Conservation (phyloP, 2,888 invertebrate species). For the Andrena bicolor region DNA sequence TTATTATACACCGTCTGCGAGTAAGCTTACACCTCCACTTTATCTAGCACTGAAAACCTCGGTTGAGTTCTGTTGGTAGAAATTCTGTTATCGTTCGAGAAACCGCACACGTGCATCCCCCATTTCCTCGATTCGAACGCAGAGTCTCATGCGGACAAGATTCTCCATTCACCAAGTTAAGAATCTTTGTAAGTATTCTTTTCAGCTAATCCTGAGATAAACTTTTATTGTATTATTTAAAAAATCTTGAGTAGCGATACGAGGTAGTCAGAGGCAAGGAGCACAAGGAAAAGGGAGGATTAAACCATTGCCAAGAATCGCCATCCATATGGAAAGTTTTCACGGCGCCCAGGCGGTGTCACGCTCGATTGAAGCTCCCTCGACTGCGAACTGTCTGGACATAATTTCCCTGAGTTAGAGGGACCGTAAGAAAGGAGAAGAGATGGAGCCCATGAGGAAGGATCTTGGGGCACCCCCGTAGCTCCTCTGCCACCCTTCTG, state of each 20-base stretch:
- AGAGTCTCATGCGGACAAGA: background rate
- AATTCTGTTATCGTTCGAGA: background rate
- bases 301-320: background rate
- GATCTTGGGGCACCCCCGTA: constrained; percentile 15
- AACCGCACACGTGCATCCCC: background rate
- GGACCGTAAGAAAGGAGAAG: constrained; percentile 24
- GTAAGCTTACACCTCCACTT: background rate
- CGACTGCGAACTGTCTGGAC: constrained; percentile 42
- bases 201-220: too few relatives aligned
- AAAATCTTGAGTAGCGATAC: background rate
- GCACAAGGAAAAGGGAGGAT: background rate
- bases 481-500: constrained; percentile 6
- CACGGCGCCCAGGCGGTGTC: constrained; percentile 4
- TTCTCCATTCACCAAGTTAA: too few relatives aligned
- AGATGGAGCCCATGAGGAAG: constrained; percentile 44
- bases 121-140: background rate
- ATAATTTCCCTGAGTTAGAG: constrained; percentile 59
- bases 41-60: background rate
- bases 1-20: background rate
- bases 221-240: too few relatives aligned
- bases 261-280: background rate
- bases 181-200: too few relatives aligned
- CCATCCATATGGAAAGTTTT: constrained; percentile 37
- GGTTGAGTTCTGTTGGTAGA: background rate
- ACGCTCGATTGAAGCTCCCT: constrained; percentile 56